Percentiles rank a stretch among this genome's conserved stretches.
These are phyloP conservation scores for Thrips palmi DNA, from an alignment of 1,140 invertebrate species.

Conservation along the genomic window DNA sequence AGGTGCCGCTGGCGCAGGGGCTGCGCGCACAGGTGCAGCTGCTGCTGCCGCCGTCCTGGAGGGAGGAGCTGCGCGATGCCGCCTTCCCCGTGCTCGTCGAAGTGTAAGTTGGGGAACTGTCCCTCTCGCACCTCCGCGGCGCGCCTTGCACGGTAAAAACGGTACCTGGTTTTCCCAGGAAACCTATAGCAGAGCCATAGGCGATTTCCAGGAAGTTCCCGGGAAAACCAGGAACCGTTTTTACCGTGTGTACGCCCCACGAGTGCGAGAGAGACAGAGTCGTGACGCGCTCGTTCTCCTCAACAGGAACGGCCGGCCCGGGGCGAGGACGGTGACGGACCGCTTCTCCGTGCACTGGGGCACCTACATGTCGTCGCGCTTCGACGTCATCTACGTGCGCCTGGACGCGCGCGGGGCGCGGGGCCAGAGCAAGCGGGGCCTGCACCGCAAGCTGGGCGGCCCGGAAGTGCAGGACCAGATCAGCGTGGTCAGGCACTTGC, in stretches of 20 bases:
- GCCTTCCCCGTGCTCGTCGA: slow-evolving; percentile 69
- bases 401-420: slow-evolving; percentile 73
- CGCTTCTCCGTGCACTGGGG: slow-evolving; percentile 76
- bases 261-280: no score
- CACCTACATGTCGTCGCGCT: slow-evolving; percentile 79
- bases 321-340: slow-evolving; percentile 69
- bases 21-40: slow-evolving; percentile 59
- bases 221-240: no score
- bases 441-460: slow-evolving; percentile 62
- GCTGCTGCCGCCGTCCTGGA: slow-evolving; percentile 62
- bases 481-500: slow-evolving; percentile 60
- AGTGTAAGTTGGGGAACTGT: no score
- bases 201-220: no score
- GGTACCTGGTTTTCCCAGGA: no score
- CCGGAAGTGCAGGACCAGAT: slow-evolving; percentile 80
- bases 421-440: slow-evolving; percentile 56
- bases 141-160: no score
- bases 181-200: no score
- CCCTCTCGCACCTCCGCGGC: no score
- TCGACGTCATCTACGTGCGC: slow-evolving; percentile 75
- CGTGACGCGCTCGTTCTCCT: slow-evolving; percentile 10
- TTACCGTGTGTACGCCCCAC: no score
- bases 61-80: slow-evolving; percentile 61
- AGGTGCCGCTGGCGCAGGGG: slow-evolving; percentile 57
- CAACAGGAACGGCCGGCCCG: slow-evolving; percentile 73